Base-by-base conservation (phyloP, 2,888 invertebrate genomes). In the Branchipolynoe longqiensis region DNA sequence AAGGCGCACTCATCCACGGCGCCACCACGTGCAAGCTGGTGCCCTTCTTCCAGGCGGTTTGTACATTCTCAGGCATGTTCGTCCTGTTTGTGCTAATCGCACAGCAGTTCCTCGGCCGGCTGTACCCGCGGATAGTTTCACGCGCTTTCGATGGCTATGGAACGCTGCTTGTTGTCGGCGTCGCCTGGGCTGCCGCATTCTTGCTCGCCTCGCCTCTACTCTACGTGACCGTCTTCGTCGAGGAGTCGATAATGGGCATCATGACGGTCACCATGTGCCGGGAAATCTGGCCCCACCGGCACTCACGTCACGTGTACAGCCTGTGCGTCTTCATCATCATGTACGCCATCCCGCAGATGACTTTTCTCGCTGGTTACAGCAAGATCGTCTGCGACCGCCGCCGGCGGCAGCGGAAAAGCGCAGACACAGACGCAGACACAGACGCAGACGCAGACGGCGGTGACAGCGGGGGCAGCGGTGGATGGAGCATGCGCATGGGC, bases 151-250 rank as follows among this genome's bases (percentile, higher is more conserved):
- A 18, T n/a, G 12, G 48, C 0, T 25, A 54, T 18, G 31, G 78
- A 14, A 78, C 54, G 25, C 25, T 0, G 4, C 48, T 78, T 3
- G 48, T 78, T 8, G 48, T 78, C 14, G 25, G 28, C 3, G 2
- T 41, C 25, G 14, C 33, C 18, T 78, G 78, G 78, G 54, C 48
- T 12, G n/a, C 33, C 18, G 41, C 78, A 28, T 28, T 78, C 25
- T 6, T 78, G 28, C 41, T 78, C 1, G n/a, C 78, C 28, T 78
- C 78, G n/a, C 78, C 78, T 4, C 28, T 78, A 6, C 28, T 78
- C 31, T 78, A 48, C 18, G 54, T 78, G 28, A 48, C 25, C n/a
- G 48, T 28, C 4, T 31, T 78, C 25, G 48, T n/a, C 14, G 48
- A 31, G 28, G 0, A 22, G 18, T 14, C 56, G 25, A 18, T 82